These are phyloP conservation scores for Caenorhabditis doughertyi DNA, from an alignment of 2,888 invertebrate species.

Conservation along the genomic window DNA sequence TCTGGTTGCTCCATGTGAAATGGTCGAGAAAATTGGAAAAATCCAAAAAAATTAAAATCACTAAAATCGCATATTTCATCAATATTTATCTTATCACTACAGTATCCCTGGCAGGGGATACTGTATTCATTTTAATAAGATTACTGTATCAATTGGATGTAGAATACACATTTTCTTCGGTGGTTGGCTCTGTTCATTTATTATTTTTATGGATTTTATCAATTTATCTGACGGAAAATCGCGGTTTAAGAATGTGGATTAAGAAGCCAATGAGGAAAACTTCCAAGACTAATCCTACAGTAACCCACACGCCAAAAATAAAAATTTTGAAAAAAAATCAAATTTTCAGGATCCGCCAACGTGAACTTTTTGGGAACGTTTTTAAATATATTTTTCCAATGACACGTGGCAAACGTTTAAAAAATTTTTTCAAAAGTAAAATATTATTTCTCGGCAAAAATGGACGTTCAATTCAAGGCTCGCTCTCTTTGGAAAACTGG, in stretches of 20 bases:
- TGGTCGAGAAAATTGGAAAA: neutral
- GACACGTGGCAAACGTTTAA: too few species aligned
- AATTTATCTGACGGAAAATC: neutral
- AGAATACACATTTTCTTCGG: neutral
- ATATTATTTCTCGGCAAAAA: slow-evolving; percentile 2
- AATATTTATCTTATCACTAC: neutral
- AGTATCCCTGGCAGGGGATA: neutral
- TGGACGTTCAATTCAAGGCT: slow-evolving; percentile 44
- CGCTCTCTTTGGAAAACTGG: slow-evolving; percentile 47
- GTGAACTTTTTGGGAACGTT: too few species aligned
- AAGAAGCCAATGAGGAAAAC: neutral
- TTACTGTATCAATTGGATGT: neutral
- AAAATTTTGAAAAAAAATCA: too few species aligned
- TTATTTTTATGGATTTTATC: neutral
- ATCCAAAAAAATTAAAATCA: neutral
- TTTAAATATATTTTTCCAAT: too few species aligned
- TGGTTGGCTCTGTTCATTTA: neutral
- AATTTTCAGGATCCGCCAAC: neutral
- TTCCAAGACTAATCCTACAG: neutral
- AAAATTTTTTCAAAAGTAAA: too few species aligned
- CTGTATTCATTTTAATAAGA: neutral
- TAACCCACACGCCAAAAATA: neutral
- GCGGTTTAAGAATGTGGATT: neutral
- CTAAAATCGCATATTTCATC: neutral
- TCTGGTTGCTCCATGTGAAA: neutral